These are phyloP conservation scores for Cephus cinctus DNA, from an alignment of 1,140 invertebrate species.

Conservation along the genomic window DNA sequence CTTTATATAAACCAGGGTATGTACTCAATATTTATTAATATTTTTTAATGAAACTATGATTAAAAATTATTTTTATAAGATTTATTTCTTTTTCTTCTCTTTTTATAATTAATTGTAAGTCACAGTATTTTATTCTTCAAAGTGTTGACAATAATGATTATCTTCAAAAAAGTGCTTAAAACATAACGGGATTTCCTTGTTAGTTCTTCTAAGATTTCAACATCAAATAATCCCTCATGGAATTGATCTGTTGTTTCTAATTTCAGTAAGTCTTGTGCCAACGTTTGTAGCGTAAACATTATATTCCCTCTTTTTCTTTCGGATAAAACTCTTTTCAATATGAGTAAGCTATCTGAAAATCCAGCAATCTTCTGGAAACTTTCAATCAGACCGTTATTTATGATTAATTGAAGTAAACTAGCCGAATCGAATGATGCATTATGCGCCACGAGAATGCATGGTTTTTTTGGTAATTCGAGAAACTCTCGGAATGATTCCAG, in stretches of 20 bases:
- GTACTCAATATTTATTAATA: no score
- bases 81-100: no score
- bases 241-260: conserved; percentile 12
- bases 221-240: conserved; percentile 22
- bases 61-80: no score
- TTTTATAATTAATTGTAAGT: no score
- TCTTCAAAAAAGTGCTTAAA: no score
- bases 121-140: no score
- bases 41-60: no score
- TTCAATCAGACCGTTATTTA: conserved; percentile 4
- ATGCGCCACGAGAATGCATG: conserved; percentile 17
- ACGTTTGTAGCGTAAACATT: conserved; percentile 13
- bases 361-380: conserved; percentile 14
- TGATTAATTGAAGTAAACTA: conserved; percentile 10
- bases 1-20: no score
- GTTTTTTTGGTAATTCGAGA: conserved; percentile 7
- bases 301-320: conserved; percentile 10
- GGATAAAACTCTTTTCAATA: conserved; percentile 12
- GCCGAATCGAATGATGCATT: conserved; percentile 16
- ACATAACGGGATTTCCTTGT: no score
- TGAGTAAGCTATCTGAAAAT: conserved; percentile 14
- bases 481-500: conserved; percentile 13
- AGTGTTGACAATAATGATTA: no score
- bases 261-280: conserved; percentile 13
- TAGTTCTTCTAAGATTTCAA: conserved; percentile 21